Evolutionary conservation across 2,797 vertebrate genomes (phyloP), one percentile per base, ranked within the genome.

Genomic region (Trachurus trachurus): DNA sequence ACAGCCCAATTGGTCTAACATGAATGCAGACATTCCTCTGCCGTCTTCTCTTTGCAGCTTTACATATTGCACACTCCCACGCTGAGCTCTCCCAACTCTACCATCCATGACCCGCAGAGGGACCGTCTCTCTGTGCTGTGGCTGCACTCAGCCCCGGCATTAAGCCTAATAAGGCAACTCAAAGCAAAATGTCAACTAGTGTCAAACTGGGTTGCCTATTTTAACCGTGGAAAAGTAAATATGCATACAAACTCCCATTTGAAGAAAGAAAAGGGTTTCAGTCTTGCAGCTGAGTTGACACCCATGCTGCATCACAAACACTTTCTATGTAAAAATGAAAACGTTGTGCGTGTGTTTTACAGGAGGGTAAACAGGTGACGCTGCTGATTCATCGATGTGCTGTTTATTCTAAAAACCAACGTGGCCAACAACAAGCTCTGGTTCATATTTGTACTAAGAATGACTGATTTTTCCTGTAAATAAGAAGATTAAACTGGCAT

Each of bases 191-290:
- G 19, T 26, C 53, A 42, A 42, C 31, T 7, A 21, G 19, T 59
- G 58, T 74, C 7, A 71, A 47, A 47, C 21, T 45, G 44, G 17
- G 26, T 21, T 16, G 21, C 71, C 68, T 2, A 29, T 62, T 81
- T 70, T 21, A 76, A 66, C 45, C n/a, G 26, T 80, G 77, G 66
- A 80, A 84, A 86, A 85, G 80, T 76, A 84, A 82, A 86, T 8
- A 71, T 4, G 11, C 3, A 26, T 26, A 3, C 9, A 71, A 78
- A 79, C 54, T 58, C 47, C n/a, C 56, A 1, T 65, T 5, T 40
- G 66, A 66, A 39, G 61, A 61, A 50, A 80, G 83, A 60, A n/a
- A 60, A 64, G 31, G 49, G 26, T 71, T 69, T 84, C 63, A 85
- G 73, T 78, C 10, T 56, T 53, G 49, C 9, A 84, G 82, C 70